Percentiles rank a stretch among this genome's conserved stretches.
Evolutionary conservation across 2,888 invertebrate species (phyloP).

Genomic region (Cataglyphis rosenhaueri): DNA sequence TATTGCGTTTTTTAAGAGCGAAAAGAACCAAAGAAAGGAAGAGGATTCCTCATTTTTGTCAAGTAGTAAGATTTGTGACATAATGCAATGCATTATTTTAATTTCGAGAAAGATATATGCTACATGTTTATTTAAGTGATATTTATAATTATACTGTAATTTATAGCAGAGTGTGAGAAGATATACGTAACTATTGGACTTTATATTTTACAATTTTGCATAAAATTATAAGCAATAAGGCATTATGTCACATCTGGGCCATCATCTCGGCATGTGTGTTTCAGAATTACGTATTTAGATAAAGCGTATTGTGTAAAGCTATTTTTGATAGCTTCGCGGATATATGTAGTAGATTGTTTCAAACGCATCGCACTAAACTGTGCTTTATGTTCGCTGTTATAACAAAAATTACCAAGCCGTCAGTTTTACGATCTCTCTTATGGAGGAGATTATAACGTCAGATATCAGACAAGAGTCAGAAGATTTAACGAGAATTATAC

Average conservation of each 20-base stretch:
- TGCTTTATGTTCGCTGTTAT: constrained; percentile 35
- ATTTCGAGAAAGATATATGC: constrained; percentile 21
- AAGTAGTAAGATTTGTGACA: constrained; percentile 21
- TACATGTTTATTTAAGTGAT: background rate
- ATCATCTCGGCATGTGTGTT: background rate
- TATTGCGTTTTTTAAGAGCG: background rate
- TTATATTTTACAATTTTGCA: background rate
- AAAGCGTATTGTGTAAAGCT: constrained; percentile 30
- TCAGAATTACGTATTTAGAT: constrained; percentile 11
- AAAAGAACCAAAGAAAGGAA: background rate
- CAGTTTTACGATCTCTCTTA: constrained; percentile 45
- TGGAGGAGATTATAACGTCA: constrained; percentile 36
- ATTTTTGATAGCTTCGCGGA: constrained; percentile 35
- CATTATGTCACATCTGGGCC: background rate
- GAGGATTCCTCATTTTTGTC: constrained; percentile 9
- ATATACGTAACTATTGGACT: background rate
- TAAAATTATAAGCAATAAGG: background rate
- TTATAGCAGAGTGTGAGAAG: background rate
- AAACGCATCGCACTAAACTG: constrained; percentile 29
- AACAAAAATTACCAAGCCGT: constrained; percentile 38
- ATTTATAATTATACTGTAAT: background rate
- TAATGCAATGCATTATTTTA: constrained; percentile 5
- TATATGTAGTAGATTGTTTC: constrained; percentile 22
- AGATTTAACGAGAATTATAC: background rate
- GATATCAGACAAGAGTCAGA: background rate